Evolutionary conservation across 2,113 vertebrate genomes (phyloP).

Genomic region (Seriola rivoliana): DNA sequence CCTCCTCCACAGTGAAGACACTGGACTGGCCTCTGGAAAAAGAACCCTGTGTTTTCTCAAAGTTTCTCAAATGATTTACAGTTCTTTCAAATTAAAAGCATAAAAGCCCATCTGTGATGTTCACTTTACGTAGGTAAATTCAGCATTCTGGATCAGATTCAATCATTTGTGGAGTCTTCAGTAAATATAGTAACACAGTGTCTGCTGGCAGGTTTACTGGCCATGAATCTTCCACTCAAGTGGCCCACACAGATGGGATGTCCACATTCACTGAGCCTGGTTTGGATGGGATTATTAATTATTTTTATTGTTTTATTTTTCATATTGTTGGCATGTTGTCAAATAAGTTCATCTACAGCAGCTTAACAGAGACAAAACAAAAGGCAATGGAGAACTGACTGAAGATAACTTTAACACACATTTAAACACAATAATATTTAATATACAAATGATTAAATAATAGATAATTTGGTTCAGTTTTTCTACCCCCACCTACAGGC

Average conservation of each 20-base stretch:
- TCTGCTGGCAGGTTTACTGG: neutral
- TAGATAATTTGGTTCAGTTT: too few species aligned
- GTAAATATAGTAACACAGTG: neutral
- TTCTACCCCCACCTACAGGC: too few species aligned
- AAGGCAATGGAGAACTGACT: too few species aligned
- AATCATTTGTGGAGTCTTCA: neutral
- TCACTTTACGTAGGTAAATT: neutral
- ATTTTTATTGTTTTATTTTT: too few species aligned
- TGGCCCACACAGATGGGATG: neutral
- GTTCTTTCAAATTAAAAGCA: too few species aligned
- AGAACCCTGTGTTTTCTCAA: neutral
- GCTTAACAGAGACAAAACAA: too few species aligned
- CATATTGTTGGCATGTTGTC: too few species aligned
- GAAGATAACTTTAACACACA: too few species aligned
- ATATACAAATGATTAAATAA: neutral
- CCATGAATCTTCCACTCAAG: neutral
- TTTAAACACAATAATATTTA: neutral
- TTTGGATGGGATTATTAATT: neutral
- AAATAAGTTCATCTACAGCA: too few species aligned
- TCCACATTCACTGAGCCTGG: neutral
- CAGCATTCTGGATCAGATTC: neutral
- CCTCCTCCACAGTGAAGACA: conserved; percentile 5
- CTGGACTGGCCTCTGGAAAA: neutral
- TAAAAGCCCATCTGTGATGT: neutral
- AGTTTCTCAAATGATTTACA: neutral